These are phyloP conservation scores for Crypturellus tataupa DNA, from an alignment of 2,797 vertebrate genomes.

Conservation along the genomic window DNA sequence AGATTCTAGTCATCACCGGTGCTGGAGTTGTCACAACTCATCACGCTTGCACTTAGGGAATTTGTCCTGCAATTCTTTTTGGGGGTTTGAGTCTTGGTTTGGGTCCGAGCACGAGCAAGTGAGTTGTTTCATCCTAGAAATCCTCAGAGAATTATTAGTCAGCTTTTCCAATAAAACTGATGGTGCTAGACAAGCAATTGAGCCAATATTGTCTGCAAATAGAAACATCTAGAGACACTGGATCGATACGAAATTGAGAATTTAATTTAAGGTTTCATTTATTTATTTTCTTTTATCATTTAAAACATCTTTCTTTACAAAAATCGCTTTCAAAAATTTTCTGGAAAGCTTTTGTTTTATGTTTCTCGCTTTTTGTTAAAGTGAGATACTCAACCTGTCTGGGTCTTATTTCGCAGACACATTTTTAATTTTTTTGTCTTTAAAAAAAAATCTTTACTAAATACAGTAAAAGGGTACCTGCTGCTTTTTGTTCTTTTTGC, in stretches of 20 bases:
- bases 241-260: not conserved
- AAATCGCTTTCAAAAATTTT: not conserved
- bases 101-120: not conserved
- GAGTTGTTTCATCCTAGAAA: not conserved
- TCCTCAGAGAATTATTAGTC: not conserved
- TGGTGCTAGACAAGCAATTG: not conserved
- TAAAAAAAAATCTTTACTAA: not conserved
- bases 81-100: not conserved
- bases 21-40: not conserved
- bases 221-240: not conserved
- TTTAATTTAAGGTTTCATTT: not conserved
- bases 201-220: not conserved
- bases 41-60: not conserved
- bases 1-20: not conserved
- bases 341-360: not conserved
- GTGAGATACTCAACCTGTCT: not conserved
- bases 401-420: not conserved
- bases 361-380: not conserved
- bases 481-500: not conserved
- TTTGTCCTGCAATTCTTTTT: slow-evolving; percentile 19
- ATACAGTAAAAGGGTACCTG: not conserved
- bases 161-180: not conserved
- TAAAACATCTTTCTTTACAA: not conserved
- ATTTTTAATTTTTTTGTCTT: not conserved
- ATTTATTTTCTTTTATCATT: not conserved